Base-by-base conservation (phyloP, 2,113 vertebrate species). In the Ptilorrhoa leucosticta region DNA sequence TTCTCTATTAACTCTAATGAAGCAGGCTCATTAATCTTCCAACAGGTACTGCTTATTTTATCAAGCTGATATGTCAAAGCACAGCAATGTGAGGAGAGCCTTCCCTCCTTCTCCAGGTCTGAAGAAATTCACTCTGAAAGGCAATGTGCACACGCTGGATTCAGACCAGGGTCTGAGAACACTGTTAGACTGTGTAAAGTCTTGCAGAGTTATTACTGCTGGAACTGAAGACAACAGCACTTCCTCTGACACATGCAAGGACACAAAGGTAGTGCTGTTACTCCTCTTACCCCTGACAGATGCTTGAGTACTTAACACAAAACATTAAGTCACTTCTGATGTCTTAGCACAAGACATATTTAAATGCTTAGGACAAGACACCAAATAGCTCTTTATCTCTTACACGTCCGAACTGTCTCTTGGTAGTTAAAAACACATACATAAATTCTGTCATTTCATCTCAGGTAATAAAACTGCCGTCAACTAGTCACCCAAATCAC, bases 1-100 rank as follows among this genome's bases (percentile, higher is more conserved):
- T 87, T 44, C 37, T 75, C 56, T 81, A 75, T 79, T 83, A 95
- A 72, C 13, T 69, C 58, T 69, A 85, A 89, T 45, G 56, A 96
- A 82, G 44, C 33, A 72, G 30, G 23, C 3, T 79, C 11, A 61
- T 92, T 88, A 66, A 33, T 66, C 71, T 73, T 92, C 68, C 39
- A 77, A 9, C 22, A 77, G n/a, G 31, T 82, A 58, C 30, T 48
- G 42, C 79, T 90, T 83, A 83, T 81, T 92, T 80, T 64, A 81
- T 79, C 53, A 82, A 75, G 44, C 13, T 75, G 35, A 11, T 10
- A 47, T 86, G n/a, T 44, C 50, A 39, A 76, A 92, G 26, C 30
- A 33, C 8, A 82, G 69, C 15, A 51, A 24, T 1, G 1, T n/a
- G 21, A 70, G 19, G 11, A 81, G 9, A 31, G 22, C 26, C 27